phyloP scores from a whole-genome alignment of 2,797 vertebrate genomes.

The Micropoecilia bifurca region DNA sequence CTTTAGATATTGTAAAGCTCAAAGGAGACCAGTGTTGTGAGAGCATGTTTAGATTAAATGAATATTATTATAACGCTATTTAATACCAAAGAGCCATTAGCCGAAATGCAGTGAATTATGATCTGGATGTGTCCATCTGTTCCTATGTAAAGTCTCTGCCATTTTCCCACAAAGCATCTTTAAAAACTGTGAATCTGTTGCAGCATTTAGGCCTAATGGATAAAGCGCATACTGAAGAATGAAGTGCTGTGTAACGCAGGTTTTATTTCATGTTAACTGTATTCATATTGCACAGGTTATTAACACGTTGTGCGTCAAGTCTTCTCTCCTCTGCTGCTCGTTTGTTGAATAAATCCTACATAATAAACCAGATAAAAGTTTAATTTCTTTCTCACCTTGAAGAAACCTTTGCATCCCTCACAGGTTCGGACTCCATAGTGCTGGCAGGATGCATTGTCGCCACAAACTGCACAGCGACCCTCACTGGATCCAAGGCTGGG shows the following conservation, averaged over 20 bases:
- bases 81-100: background rate
- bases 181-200: background rate
- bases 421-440: constrained; percentile 96
- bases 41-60: background rate
- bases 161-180: background rate
- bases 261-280: background rate
- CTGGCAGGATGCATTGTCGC: constrained; percentile 96
- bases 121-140: background rate
- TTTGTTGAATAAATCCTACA: background rate
- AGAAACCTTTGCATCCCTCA: constrained; percentile 93
- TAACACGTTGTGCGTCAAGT: background rate
- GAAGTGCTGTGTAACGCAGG: background rate
- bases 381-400: constrained; percentile 83
- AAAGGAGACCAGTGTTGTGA: background rate
- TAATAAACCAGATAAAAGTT: constrained; percentile 6
- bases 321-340: background rate
- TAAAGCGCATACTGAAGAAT: background rate
- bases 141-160: background rate
- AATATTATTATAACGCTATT: background rate
- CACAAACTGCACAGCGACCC: constrained; percentile 94
- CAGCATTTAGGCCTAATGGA: background rate
- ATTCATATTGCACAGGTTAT: background rate
- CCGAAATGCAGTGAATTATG: background rate
- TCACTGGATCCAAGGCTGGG: constrained; percentile 83
- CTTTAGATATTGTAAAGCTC: background rate